Evolutionary conservation across 2,888 invertebrate genomes (phyloP).

Genomic region (Drosophila rellima): DNA sequence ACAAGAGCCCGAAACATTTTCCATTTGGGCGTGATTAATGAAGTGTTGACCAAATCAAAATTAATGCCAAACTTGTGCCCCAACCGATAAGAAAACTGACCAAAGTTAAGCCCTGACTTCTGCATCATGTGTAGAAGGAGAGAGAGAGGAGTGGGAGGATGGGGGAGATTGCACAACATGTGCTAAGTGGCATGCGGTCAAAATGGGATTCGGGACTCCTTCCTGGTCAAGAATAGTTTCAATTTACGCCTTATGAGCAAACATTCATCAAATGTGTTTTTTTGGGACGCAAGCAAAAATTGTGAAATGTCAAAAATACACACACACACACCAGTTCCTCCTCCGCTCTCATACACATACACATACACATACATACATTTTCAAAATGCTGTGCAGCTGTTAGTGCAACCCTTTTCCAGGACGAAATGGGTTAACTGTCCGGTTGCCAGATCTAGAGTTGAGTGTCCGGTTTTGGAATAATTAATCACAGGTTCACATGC

Average conservation of each 20-base stretch:
- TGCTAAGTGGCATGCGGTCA: constrained; percentile 81
- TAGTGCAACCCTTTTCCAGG: constrained; percentile 73
- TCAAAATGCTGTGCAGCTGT: constrained; percentile 52
- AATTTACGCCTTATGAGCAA: constrained; percentile 78
- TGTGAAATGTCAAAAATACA: constrained; percentile 74
- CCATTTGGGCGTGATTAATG: constrained; percentile 81
- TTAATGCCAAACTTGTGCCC: constrained; percentile 70
- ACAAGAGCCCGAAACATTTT: constrained; percentile 31
- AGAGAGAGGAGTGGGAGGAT: not conserved
- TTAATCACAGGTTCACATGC: constrained; percentile 84
- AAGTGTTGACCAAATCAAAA: constrained; percentile 84
- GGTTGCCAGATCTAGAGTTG: constrained; percentile 37
- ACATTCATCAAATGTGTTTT: constrained; percentile 73
- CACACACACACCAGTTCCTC: not conserved
- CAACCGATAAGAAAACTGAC: constrained; percentile 61
- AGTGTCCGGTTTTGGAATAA: constrained; percentile 83
- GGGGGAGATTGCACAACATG: constrained; percentile 52
- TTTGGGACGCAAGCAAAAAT: constrained; percentile 46
- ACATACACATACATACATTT: constrained; percentile 12
- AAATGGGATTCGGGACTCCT: constrained; percentile 40
- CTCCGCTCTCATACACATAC: constrained; percentile 22
- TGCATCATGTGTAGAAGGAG: constrained; percentile 49
- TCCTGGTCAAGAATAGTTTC: constrained; percentile 74
- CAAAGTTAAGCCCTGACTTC: constrained; percentile 33
- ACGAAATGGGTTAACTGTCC: constrained; percentile 78